Base-by-base conservation (phyloP, 2,888 invertebrate genomes). In the Athalia circularis region DNA sequence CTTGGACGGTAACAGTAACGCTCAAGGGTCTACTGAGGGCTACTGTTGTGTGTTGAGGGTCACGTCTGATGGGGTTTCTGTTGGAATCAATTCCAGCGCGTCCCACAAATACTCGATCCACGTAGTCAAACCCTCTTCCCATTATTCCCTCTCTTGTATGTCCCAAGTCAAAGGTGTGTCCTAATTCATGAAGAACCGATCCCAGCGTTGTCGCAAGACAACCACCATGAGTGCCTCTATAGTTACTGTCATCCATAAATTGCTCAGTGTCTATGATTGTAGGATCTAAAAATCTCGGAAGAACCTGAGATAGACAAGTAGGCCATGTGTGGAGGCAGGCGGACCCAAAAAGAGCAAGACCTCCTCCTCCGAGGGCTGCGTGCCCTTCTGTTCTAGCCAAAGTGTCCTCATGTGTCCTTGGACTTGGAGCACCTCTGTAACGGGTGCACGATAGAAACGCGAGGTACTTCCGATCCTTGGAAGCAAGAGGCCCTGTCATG, bases 241-340 rank as follows among this genome's bases (percentile, higher is more conserved):
- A 97, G 85, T 96, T 96, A 90, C 98, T 98, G 87, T 98, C 98
- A 90, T 98, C 98, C 93, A 98, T 95, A 86, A 96, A 93, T 81
- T 93, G 91, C 48, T 91, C 92, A 65, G 93, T 92, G 90, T 98
- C 96, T 45, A 98, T 93, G 80, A 92, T 91, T 47, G 93, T 92
- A 67, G 89, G 81, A 86, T 94, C 93, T 9, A 92, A 90, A 85
- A 95, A 94, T 81, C 92, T 92, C 11, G 92, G 88, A 15, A 94
- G 88, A 48, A 98, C 93, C 83, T 97, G 94, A 5, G 93, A 91
- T 80, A 96, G 91, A 65, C 89, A 90, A 48, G 93, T 92, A 2
- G 98, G 97, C 98, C 98, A 98, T 3, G 97, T 96, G 88, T 97
- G 96, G 74, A 98, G 92, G 87, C 96, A 97, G 0, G 95, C 97